Evolutionary conservation across 2,888 invertebrate genomes (phyloP).

Genomic region (Dermolepida albohirtum): DNA sequence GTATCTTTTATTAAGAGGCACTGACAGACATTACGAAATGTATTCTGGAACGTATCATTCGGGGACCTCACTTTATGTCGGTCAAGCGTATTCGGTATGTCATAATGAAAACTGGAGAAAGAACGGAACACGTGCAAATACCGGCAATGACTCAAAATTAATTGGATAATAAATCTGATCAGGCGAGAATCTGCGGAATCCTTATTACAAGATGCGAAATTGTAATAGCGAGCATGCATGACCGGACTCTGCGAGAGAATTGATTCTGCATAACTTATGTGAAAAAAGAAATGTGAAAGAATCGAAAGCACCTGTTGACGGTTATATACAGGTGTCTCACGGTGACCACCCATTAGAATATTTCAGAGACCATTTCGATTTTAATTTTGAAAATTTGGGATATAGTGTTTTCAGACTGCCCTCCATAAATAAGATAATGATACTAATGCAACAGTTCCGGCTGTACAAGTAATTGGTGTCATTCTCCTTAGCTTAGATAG

Average conservation of each 20-base stretch:
- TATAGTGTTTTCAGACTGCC: no score
- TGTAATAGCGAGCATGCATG: constrained; percentile 33
- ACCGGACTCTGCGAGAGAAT: constrained; percentile 11
- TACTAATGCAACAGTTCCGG: no score
- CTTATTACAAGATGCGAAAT: constrained; percentile 38
- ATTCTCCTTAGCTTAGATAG: no score
- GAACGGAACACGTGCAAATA: constrained; percentile 30
- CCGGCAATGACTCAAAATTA: constrained; percentile 43
- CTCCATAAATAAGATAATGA: no score
- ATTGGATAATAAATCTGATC: constrained; percentile 50
- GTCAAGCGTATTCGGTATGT: background rate
- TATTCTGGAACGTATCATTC: background rate
- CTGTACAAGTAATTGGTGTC: no score
- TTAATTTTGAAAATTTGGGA: no score
- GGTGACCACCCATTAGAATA: no score
- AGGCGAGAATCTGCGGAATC: constrained; percentile 46
- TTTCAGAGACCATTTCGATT: no score
- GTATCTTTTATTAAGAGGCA: constrained; percentile 32
- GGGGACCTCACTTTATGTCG: background rate
- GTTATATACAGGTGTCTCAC: no score
- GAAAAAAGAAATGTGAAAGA: no score
- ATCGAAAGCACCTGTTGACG: no score
- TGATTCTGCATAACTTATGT: background rate
- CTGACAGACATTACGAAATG: constrained; percentile 35
- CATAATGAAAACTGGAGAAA: constrained; percentile 17